Evolutionary conservation across 2,797 vertebrate genomes (phyloP).

Genomic region (Tapera naevia): DNA sequence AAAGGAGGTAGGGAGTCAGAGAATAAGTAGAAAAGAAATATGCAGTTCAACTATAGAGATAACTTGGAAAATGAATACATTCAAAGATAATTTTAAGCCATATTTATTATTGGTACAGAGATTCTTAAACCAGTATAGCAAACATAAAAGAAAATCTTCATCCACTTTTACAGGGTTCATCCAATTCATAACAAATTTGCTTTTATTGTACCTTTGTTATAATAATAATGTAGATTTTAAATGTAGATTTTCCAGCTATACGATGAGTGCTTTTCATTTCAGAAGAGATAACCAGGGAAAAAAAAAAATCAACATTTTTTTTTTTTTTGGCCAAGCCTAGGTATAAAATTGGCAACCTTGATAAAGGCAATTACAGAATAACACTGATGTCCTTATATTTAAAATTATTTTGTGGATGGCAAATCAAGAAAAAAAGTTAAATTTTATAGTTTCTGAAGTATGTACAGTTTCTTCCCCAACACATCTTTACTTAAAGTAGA

Average conservation of each 20-base stretch:
- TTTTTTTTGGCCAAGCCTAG: not conserved
- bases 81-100: not conserved
- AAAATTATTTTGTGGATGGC: not conserved
- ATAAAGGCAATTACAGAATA: not conserved
- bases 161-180: not conserved
- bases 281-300: not conserved
- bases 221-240: not conserved
- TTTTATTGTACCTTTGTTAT: not conserved
- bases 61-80: not conserved
- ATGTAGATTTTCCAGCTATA: not conserved
- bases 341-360: not conserved
- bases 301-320: not conserved
- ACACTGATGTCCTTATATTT: not conserved
- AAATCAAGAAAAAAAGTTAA: not conserved
- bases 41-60: not conserved
- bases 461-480: not conserved
- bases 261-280: not conserved
- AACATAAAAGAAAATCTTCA: not conserved
- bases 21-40: not conserved
- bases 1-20: not conserved
- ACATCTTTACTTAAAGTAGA: not conserved
- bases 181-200: not conserved
- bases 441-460: not conserved
- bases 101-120: not conserved
- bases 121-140: not conserved